Percentiles rank a stretch among this genome's conserved stretches.
phyloP scores from a whole-genome alignment of 2,113 vertebrate species.

The Coracopsis vasa region DNA sequence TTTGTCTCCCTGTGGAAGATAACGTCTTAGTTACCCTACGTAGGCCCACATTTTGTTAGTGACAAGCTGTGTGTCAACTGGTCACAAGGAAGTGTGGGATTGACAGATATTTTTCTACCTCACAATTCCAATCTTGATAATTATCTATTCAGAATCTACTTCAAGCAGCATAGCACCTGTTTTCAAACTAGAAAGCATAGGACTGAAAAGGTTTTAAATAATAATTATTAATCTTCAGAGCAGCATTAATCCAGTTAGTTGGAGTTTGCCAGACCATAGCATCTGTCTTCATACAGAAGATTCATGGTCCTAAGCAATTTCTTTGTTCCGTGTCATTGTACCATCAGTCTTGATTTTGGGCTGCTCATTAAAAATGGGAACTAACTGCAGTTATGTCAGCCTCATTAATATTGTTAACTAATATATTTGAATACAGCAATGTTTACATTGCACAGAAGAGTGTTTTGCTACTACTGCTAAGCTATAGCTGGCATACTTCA shows the following conservation, averaged over 20 bases:
- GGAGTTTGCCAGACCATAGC: neutral
- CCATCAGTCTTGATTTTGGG: neutral
- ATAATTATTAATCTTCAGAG: neutral
- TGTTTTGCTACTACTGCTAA: neutral
- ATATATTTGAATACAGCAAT: neutral
- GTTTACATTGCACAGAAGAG: neutral
- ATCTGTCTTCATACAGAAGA: neutral
- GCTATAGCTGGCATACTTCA: neutral
- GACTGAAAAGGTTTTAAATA: neutral
- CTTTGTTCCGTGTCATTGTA: neutral
- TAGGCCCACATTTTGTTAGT: neutral
- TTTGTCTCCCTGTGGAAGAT: neutral
- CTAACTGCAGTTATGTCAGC: neutral
- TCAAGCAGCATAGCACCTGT: neutral
- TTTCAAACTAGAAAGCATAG: neutral
- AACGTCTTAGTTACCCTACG: neutral
- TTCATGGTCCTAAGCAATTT: neutral
- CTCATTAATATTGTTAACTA: neutral
- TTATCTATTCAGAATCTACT: neutral
- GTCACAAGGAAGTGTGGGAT: neutral
- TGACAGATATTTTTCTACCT: neutral
- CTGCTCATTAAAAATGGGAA: neutral
- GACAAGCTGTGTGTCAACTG: neutral
- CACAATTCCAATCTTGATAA: neutral
- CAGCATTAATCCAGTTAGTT: neutral